These are phyloP conservation scores for Melinopterus prodromus DNA, from an alignment of 2,888 invertebrate genomes.

Conservation along the genomic window DNA sequence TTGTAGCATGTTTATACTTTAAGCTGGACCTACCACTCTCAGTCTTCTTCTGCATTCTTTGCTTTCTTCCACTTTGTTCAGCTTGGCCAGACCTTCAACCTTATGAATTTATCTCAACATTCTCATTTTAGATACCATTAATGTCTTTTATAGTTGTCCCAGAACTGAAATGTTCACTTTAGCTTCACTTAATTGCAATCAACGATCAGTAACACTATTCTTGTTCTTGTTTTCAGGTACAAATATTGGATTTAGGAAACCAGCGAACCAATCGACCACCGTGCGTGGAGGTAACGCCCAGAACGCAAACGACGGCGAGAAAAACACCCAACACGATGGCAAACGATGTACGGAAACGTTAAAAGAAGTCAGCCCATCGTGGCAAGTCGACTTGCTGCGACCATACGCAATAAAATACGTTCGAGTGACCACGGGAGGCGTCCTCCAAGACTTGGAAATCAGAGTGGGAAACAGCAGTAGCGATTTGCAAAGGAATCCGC, in stretches of 20 bases:
- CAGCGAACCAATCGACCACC: constrained; percentile 90
- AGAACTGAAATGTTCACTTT: not conserved
- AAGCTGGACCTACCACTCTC: no score
- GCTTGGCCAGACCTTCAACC: no score
- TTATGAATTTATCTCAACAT: not conserved
- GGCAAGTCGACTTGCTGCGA: constrained; percentile 87
- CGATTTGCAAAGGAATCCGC: constrained; percentile 85
- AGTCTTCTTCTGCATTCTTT: no score
- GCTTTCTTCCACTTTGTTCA: no score
- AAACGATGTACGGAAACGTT: constrained; percentile 90
- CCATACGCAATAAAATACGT: constrained; percentile 88
- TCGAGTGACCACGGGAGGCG: constrained; percentile 84
- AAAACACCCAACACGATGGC: constrained; percentile 84
- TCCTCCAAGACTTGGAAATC: constrained; percentile 87
- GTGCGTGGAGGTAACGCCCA: constrained; percentile 83
- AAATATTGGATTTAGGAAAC: constrained; percentile 85
- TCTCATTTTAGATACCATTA: not conserved
- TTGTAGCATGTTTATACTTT: no score
- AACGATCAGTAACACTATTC: not conserved
- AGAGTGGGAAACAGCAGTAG: constrained; percentile 91
- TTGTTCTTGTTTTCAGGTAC: constrained; percentile 66
- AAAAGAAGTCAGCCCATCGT: constrained; percentile 91
- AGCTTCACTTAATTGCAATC: not conserved
- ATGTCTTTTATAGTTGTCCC: not conserved
- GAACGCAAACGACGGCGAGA: constrained; percentile 89